Evolutionary conservation across 2,113 vertebrate species (phyloP).

Genomic region (Stigmatopora argus): DNA sequence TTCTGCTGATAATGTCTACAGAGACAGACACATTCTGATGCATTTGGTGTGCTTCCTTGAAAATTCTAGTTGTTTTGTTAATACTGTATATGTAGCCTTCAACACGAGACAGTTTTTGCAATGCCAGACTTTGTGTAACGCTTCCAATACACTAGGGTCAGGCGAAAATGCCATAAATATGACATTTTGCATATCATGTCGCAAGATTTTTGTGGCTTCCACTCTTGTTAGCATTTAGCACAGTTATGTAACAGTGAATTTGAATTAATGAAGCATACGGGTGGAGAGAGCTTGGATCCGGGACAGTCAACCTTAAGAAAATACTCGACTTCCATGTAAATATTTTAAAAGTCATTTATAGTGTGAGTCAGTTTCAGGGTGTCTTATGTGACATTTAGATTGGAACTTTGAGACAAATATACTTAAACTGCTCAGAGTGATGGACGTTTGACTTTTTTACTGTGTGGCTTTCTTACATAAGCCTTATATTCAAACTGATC

Average conservation of each 20-base stretch:
- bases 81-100: conserved; percentile 23
- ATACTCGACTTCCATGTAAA: not conserved
- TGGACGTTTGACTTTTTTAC: not conserved
- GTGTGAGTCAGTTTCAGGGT: not conserved
- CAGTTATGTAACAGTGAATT: conserved; percentile 62
- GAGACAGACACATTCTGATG: conserved; percentile 42
- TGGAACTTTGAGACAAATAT: not conserved
- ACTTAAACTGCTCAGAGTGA: too few relatives aligned
- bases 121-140: conserved; percentile 11
- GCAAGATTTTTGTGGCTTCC: conserved; percentile 49
- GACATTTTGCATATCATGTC: not conserved
- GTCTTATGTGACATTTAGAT: not conserved
- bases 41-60: conserved; percentile 45
- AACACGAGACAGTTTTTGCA: conserved; percentile 39
- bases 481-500: too few relatives aligned
- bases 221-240: conserved; percentile 65
- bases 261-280: conserved; percentile 67
- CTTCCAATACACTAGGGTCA: not conserved
- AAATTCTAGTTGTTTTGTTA: conserved; percentile 37
- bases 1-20: conserved; percentile 46
- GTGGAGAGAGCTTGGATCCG: conserved; percentile 44
- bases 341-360: not conserved
- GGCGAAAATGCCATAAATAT: not conserved
- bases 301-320: not conserved
- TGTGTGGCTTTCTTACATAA: too few relatives aligned